A percentile compares a stretch with the other conserved stretches of the same genome.
Evolutionary conservation across 2,888 invertebrate genomes (phyloP).

Genomic region (Xestia sexstrigata): DNA sequence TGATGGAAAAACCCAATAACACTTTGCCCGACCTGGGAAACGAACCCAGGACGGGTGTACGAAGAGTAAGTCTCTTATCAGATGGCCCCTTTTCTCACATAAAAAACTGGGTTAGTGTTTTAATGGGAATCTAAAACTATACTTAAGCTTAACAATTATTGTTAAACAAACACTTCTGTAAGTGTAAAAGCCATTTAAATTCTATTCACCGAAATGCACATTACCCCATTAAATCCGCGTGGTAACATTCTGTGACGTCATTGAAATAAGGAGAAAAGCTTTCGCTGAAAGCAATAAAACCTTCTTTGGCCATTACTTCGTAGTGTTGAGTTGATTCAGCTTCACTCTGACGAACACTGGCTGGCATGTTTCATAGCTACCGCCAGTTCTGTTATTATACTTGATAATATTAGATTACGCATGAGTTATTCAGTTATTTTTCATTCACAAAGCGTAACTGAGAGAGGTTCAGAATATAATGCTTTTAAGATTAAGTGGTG

Average conservation of each 20-base stretch:
- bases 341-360: slow-evolving; percentile 31
- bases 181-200: slow-evolving; percentile 39
- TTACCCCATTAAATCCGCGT: slow-evolving; percentile 54
- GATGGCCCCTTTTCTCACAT: neutral
- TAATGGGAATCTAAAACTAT: neutral
- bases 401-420: slow-evolving; percentile 53
- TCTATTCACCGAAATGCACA: slow-evolving; percentile 43
- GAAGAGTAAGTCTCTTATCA: no score
- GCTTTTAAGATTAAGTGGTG: slow-evolving; percentile 18
- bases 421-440: slow-evolving; percentile 50
- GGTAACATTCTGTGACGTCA: slow-evolving; percentile 48
- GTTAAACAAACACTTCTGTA: slow-evolving; percentile 18
- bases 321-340: slow-evolving; percentile 41
- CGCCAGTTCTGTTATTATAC: slow-evolving; percentile 32
- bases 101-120: neutral
- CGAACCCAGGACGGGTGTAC: no score
- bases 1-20: no score
- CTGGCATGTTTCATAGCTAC: slow-evolving; percentile 46
- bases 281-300: slow-evolving; percentile 60
- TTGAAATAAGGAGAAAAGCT: slow-evolving; percentile 59
- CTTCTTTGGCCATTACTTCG: slow-evolving; percentile 52
- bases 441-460: slow-evolving; percentile 28
- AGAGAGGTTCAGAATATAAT: slow-evolving; percentile 21
- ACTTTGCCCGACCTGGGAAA: no score
- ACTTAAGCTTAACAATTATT: neutral